phyloP scores from a whole-genome alignment of 2,888 invertebrate genomes.

The Therioaphis trifolii region DNA sequence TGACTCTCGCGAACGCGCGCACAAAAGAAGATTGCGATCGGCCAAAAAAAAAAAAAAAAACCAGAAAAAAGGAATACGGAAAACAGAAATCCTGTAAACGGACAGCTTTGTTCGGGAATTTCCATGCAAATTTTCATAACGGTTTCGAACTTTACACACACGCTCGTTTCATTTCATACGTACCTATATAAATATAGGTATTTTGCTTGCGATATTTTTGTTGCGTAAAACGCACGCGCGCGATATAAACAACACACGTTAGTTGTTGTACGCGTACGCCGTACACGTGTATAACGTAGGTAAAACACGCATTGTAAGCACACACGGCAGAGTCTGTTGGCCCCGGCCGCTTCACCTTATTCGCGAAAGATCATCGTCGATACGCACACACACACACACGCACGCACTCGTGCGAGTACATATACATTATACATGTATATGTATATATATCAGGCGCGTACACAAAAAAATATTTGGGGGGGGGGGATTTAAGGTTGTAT shows the following conservation, averaged over 20 bases:
- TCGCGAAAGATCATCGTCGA: no score
- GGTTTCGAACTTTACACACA: slow-evolving; percentile 35
- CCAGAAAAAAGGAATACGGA: background rate
- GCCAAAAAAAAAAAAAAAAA: background rate
- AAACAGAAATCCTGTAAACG: background rate
- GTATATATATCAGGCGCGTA: no score
- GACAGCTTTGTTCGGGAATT: slow-evolving; percentile 39
- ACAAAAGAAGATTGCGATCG: slow-evolving; percentile 59
- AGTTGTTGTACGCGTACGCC: background rate
- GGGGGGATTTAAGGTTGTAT: no score
- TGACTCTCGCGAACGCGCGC: no score
- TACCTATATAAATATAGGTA: background rate
- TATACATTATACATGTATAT: no score
- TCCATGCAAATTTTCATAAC: slow-evolving; percentile 45
- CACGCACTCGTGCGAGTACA: no score
- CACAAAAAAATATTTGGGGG: no score
- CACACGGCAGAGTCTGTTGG: no score
- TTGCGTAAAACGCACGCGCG: background rate
- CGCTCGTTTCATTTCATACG: background rate
- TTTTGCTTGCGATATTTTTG: background rate
- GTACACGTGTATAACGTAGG: background rate
- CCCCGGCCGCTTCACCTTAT: no score
- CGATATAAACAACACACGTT: background rate
- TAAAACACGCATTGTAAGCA: no score
- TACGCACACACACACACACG: no score